These are phyloP conservation scores for Nephrotoma appendiculata DNA, from an alignment of 2,888 invertebrate species.

Conservation along the genomic window DNA sequence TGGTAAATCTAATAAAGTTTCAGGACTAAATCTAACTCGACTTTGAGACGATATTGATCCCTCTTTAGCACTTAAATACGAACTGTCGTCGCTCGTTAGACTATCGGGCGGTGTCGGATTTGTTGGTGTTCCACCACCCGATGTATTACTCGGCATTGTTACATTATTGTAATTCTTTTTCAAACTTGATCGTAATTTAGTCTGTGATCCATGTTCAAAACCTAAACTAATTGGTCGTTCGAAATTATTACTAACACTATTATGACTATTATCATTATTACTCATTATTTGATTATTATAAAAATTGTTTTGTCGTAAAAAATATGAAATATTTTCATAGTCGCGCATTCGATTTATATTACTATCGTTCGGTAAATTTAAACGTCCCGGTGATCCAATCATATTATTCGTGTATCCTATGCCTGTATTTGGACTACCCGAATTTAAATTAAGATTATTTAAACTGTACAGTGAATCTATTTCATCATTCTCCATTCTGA, in stretches of 20 bases:
- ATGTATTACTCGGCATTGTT: slow-evolving; percentile 1
- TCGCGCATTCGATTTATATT: slow-evolving; percentile 22
- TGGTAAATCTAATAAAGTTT: slow-evolving; percentile 48
- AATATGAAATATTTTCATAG: slow-evolving; percentile 19
- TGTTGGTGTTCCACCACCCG: slow-evolving; percentile 52
- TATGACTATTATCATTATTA: not conserved
- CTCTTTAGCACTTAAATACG: slow-evolving; percentile 75
- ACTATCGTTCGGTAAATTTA: not conserved
- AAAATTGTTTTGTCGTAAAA: not conserved
- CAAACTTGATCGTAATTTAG: slow-evolving; percentile 62
- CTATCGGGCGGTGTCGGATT: slow-evolving; percentile 79
- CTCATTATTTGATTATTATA: not conserved
- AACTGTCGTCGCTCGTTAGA: slow-evolving; percentile 73
- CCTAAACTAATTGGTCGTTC: slow-evolving; percentile 31
- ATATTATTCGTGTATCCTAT: not conserved
- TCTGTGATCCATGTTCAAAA: slow-evolving; percentile 41
- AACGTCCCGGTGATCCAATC: not conserved
- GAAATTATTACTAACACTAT: slow-evolving; percentile 9
- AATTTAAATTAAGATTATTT: slow-evolving; percentile 19
- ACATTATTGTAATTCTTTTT: slow-evolving; percentile 44
- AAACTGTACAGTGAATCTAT: slow-evolving; percentile 23
- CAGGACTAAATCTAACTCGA: slow-evolving; percentile 65
- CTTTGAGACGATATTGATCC: slow-evolving; percentile 48
- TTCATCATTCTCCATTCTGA: slow-evolving; percentile 45
- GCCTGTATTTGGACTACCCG: not conserved